phyloP scores from a whole-genome alignment of 1,140 invertebrate genomes.

The Ctenoplectra terminalis region DNA sequence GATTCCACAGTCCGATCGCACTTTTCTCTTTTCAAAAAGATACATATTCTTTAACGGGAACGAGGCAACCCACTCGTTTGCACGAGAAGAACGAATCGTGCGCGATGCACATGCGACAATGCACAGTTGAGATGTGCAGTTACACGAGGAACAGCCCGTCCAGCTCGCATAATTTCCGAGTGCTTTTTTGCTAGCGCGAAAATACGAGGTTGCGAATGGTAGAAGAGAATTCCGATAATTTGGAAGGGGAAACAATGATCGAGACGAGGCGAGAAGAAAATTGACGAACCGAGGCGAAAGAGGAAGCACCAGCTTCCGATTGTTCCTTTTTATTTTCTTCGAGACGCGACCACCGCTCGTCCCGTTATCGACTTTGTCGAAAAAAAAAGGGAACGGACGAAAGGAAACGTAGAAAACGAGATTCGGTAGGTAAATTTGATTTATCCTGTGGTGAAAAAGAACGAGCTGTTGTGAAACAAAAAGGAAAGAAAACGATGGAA shows the following conservation, averaged over 20 bases:
- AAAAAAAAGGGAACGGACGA: no score
- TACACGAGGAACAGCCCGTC: not conserved
- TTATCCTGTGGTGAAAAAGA: not conserved
- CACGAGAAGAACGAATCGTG: not conserved
- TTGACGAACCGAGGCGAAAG: not conserved
- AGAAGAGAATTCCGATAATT: not conserved
- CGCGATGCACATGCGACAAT: not conserved
- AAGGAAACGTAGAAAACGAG: not conserved
- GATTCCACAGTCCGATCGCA: not conserved
- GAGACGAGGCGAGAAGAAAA: not conserved
- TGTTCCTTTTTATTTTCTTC: slow-evolving; percentile 7
- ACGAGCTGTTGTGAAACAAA: no score
- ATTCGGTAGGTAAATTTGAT: not conserved
- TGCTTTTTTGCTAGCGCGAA: not conserved
- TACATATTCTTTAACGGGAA: not conserved
- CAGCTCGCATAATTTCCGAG: not conserved
- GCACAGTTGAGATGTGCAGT: not conserved
- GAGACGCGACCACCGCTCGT: no score
- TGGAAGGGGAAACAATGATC: not conserved
- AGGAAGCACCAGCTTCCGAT: no score
- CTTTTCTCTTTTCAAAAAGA: not conserved
- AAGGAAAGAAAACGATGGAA: no score
- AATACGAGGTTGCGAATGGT: not conserved
- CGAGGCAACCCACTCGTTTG: not conserved
- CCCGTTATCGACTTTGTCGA: not conserved